Evolutionary conservation across 2,888 invertebrate genomes (phyloP).

Genomic region (Drosophila nr. fundita): DNA sequence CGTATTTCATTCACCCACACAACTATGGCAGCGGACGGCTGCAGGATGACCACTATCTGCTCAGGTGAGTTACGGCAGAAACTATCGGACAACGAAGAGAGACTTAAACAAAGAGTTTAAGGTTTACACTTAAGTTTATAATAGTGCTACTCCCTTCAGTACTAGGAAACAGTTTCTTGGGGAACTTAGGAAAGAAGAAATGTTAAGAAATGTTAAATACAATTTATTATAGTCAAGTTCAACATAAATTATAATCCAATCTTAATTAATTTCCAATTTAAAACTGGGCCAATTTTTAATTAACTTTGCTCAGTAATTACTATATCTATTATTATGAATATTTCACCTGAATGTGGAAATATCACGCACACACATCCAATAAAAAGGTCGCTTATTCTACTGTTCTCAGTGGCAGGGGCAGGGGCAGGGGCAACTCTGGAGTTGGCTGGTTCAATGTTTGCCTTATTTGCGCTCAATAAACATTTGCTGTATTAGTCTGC

Average conservation of each 20-base stretch:
- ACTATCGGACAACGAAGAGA: background rate
- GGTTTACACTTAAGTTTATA: background rate
- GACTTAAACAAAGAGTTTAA: background rate
- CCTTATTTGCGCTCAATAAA: constrained; percentile 65
- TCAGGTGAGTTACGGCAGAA: constrained; percentile 76
- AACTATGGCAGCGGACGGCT: constrained; percentile 78
- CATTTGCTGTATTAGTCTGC: constrained; percentile 58
- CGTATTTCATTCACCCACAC: constrained; percentile 89
- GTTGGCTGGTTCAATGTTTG: constrained; percentile 55
- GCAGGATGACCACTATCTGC: constrained; percentile 83
- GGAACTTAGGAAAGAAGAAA: background rate
- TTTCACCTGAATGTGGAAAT: constrained; percentile 9
- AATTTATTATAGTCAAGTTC: background rate
- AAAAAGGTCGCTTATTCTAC: constrained; percentile 44
- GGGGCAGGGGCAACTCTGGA: background rate
- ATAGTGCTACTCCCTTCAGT: background rate
- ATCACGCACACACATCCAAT: constrained; percentile 18
- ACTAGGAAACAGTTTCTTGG: background rate
- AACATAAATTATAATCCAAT: background rate
- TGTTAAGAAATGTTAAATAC: background rate
- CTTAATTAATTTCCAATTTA: background rate
- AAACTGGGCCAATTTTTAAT: background rate
- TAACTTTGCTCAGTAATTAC: background rate
- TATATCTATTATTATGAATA: constrained; percentile 3
- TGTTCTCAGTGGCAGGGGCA: constrained; percentile 3